These are phyloP conservation scores for Sesia apiformis DNA, from an alignment of 2,888 invertebrate species.

Conservation along the genomic window DNA sequence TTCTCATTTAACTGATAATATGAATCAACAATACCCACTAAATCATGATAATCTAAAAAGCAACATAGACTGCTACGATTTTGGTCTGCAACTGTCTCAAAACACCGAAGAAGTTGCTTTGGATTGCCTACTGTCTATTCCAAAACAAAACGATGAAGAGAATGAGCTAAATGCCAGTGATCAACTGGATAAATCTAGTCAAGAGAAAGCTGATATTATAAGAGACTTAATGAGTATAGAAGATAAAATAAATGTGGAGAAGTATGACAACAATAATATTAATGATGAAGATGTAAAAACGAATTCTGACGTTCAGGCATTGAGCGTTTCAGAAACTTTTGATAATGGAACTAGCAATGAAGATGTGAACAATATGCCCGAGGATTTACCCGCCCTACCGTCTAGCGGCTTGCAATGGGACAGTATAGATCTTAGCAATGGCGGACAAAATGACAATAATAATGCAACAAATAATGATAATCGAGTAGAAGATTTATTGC, in stretches of 20 bases:
- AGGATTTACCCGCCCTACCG: constrained; percentile 19
- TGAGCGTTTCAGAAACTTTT: constrained; percentile 7
- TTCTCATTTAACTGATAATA: constrained; percentile 42
- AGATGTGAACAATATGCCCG: constrained; percentile 10
- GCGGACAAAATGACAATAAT: constrained; percentile 13
- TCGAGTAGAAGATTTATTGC: constrained; percentile 12
- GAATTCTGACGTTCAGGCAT: constrained; percentile 4
- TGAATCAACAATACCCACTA: constrained; percentile 41
- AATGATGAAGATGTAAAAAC: constrained; percentile 10
- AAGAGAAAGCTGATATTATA: constrained; percentile 58
- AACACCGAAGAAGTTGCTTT: constrained; percentile 51
- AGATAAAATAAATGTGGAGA: constrained; percentile 36
- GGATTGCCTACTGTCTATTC: constrained; percentile 55
- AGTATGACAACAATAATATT: constrained; percentile 10
- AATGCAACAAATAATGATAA: constrained; percentile 11
- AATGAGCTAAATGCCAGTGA: constrained; percentile 28
- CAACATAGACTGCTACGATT: constrained; percentile 59
- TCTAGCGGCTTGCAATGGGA: constrained; percentile 30
- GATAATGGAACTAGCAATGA: constrained; percentile 1
- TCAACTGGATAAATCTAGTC: constrained; percentile 34
- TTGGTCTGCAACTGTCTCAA: constrained; percentile 50
- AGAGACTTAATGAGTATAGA: constrained; percentile 65
- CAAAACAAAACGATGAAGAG: constrained; percentile 42
- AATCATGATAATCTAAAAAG: constrained; percentile 51
- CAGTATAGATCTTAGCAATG: constrained; percentile 25